phyloP scores from a whole-genome alignment of 2,888 invertebrate species.

The Marronus borbonicus region DNA sequence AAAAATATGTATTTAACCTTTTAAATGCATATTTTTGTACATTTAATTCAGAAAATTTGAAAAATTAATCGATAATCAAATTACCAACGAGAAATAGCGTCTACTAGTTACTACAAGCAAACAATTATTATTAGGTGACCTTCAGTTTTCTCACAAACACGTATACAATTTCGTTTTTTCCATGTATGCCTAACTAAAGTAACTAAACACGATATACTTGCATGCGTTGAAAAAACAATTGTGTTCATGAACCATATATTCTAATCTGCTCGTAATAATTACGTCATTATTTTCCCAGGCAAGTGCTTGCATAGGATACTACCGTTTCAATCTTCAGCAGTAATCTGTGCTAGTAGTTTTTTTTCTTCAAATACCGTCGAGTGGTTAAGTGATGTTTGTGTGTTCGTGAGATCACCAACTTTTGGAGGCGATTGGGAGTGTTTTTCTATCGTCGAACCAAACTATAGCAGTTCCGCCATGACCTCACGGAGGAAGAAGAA shows the following conservation, averaged over 20 bases:
- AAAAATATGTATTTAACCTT: too few relatives aligned
- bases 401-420: slow-evolving; percentile 1
- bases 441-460: slow-evolving; percentile 16
- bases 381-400: slow-evolving; percentile 33
- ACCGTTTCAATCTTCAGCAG: not conserved
- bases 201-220: slow-evolving; percentile 29
- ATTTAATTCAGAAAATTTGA: too few relatives aligned
- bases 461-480: slow-evolving; percentile 67
- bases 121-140: slow-evolving; percentile 16
- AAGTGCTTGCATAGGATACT: slow-evolving; percentile 34
- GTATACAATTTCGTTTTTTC: slow-evolving; percentile 27
- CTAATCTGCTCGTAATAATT: slow-evolving; percentile 8
- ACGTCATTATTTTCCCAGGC: slow-evolving; percentile 30
- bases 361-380: not conserved
- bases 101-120: too few relatives aligned
- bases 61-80: too few relatives aligned
- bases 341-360: not conserved
- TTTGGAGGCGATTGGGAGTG: slow-evolving; percentile 14
- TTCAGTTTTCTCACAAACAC: slow-evolving; percentile 10
- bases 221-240: slow-evolving; percentile 1
- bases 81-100: too few relatives aligned
- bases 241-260: slow-evolving; percentile 11
- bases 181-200: not conserved
- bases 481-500: slow-evolving; percentile 80
- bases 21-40: too few relatives aligned